phyloP scores from a whole-genome alignment of 2,797 vertebrate genomes.

The Myotis pilosus region DNA sequence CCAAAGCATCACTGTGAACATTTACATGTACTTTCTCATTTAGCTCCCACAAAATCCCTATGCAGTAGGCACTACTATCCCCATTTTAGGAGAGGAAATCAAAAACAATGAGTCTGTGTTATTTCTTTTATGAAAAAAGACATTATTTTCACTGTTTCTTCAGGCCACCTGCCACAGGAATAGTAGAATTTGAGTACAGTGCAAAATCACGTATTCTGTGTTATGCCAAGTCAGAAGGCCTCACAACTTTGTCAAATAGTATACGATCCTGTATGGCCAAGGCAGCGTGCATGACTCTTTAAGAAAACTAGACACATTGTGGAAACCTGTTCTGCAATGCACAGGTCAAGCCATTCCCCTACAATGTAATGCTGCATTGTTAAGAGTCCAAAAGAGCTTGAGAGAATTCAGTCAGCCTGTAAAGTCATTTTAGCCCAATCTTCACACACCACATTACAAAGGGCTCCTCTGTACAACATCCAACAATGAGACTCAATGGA shows the following conservation, averaged over 20 bases:
- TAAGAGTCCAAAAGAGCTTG: constrained; percentile 38
- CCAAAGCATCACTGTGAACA: background rate
- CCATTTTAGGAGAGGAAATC: background rate
- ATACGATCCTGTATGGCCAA: background rate
- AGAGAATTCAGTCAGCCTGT: background rate
- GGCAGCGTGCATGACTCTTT: background rate
- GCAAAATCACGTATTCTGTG: background rate
- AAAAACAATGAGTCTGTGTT: background rate
- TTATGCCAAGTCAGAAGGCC: background rate
- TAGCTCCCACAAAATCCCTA: background rate
- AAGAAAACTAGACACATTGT: background rate
- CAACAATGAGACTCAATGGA: constrained; percentile 66
- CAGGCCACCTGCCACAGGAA: background rate
- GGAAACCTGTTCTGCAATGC: background rate
- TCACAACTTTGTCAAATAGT: constrained; percentile 5
- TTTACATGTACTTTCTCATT: background rate
- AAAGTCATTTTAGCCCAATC: background rate
- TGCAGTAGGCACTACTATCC: background rate
- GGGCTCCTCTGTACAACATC: constrained; percentile 25
- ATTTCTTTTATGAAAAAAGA: constrained; percentile 1
- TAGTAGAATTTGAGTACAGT: background rate
- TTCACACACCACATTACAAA: constrained; percentile 31
- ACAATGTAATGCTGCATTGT: constrained; percentile 22
- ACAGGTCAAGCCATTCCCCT: background rate
- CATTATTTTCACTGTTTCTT: constrained; percentile 4